Conservation (phyloP, 2,888 invertebrate species). For the Marronus borbonicus region DNA sequence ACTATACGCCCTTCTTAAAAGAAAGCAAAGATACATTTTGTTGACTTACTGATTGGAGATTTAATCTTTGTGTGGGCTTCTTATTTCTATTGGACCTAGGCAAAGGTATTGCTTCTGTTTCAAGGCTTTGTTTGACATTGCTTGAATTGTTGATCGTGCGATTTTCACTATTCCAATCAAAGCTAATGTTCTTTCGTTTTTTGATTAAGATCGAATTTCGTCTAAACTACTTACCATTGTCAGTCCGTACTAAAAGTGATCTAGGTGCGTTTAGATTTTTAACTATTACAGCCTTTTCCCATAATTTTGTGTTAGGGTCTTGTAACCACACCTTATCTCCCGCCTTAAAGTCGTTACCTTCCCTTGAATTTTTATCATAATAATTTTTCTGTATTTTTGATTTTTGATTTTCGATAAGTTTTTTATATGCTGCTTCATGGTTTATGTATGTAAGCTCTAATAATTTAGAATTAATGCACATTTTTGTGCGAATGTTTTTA, state of each 20-base stretch:
- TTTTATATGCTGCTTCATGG: constrained; percentile 17
- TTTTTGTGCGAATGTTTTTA: constrained; percentile 7
- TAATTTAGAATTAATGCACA: neutral
- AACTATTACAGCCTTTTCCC: constrained; percentile 21
- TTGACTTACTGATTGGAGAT: neutral
- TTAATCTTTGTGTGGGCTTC: neutral
- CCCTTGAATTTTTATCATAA: constrained; percentile 20
- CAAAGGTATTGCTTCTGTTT: constrained; percentile 1
- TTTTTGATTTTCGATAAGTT: constrained; percentile 3
- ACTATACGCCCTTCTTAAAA: too few relatives aligned
- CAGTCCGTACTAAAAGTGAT: constrained; percentile 16
- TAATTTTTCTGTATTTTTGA: constrained; percentile 16
- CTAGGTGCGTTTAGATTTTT: constrained; percentile 3
- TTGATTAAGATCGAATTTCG: constrained; percentile 9
- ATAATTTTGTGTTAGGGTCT: neutral
- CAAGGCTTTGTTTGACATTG: neutral
- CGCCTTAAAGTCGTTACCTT: constrained; percentile 19
- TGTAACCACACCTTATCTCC: constrained; percentile 30
- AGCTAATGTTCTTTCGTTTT: constrained; percentile 6
- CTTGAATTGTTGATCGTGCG: neutral
- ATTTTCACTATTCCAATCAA: constrained; percentile 12
- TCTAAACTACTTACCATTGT: neutral
- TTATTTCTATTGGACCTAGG: neutral
- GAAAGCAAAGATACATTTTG: too few relatives aligned
- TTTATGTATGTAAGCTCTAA: neutral